Percentiles rank a stretch among this genome's conserved stretches.
Evolutionary conservation across 2,113 vertebrate species (phyloP).

Genomic region (Amphiprion ocellaris): DNA sequence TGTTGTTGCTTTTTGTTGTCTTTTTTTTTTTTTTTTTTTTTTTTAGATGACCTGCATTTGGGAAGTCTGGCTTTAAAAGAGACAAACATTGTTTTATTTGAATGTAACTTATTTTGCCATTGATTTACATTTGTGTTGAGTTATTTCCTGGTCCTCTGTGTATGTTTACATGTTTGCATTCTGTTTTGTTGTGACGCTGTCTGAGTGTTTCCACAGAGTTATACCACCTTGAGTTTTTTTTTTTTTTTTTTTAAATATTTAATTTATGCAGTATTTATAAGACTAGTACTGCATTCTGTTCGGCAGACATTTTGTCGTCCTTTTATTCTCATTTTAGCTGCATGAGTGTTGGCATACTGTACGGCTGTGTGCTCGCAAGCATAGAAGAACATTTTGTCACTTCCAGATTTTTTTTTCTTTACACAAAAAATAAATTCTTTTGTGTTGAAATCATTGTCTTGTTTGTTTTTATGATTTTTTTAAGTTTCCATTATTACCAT

Average conservation of each 20-base stretch:
- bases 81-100: conserved; percentile 58
- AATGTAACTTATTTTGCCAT: conserved; percentile 73
- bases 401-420: conserved; percentile 54
- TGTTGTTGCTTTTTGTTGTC: neutral
- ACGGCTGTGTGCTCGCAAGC: conserved; percentile 61
- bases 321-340: conserved; percentile 75
- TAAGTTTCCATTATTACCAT: conserved; percentile 68
- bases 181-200: conserved; percentile 72
- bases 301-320: conserved; percentile 69
- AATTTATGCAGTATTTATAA: conserved; percentile 77
- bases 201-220: conserved; percentile 67
- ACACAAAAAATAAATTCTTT: conserved; percentile 84
- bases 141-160: conserved; percentile 63
- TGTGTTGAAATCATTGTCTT: conserved; percentile 84
- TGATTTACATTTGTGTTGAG: conserved; percentile 59
- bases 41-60: conserved; percentile 22
- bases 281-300: conserved; percentile 70
- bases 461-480: conserved; percentile 83
- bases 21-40: neutral
- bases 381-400: conserved; percentile 72
- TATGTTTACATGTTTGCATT: conserved; percentile 80
- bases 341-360: conserved; percentile 65
- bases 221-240: conserved; percentile 57
- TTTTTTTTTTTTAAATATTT: conserved; percentile 43
- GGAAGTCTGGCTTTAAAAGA: conserved; percentile 31